Conservation (phyloP, 2,797 vertebrate genomes). For the Acanthornis magna region DNA sequence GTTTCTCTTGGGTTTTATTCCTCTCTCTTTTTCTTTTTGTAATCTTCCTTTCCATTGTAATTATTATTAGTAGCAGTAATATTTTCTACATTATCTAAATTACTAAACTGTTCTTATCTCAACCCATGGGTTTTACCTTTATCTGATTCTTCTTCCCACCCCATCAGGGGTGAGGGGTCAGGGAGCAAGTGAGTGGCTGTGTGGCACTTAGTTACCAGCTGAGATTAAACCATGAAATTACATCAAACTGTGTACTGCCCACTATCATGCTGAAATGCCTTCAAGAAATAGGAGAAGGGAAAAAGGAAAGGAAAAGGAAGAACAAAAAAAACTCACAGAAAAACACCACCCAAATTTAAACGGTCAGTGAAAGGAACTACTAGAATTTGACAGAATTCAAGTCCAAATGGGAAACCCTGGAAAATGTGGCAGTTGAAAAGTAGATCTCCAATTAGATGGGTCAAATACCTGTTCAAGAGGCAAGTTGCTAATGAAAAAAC, state of each 20-base stretch:
- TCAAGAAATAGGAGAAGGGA: not conserved
- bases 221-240: not conserved
- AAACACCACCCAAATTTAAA: not conserved
- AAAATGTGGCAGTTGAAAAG: not conserved
- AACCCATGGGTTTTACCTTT: not conserved
- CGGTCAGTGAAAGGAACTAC: not conserved
- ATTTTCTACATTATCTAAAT: not conserved
- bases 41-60: not conserved
- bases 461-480: not conserved
- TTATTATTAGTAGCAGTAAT: not conserved
- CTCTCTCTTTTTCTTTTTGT: not conserved
- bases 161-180: not conserved
- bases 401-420: not conserved
- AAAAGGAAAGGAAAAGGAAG: not conserved
- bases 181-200: not conserved
- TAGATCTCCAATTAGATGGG: not conserved
- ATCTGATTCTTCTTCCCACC: not conserved
- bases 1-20: not conserved
- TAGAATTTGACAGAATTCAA: not conserved
- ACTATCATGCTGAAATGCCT: not conserved
- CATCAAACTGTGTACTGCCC: not conserved
- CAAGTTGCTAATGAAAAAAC: not conserved
- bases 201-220: not conserved
- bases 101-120: not conserved
- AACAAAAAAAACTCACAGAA: not conserved